Evolutionary conservation across 1,140 invertebrate genomes (phyloP).

Genomic region (Nomia melanderi): DNA sequence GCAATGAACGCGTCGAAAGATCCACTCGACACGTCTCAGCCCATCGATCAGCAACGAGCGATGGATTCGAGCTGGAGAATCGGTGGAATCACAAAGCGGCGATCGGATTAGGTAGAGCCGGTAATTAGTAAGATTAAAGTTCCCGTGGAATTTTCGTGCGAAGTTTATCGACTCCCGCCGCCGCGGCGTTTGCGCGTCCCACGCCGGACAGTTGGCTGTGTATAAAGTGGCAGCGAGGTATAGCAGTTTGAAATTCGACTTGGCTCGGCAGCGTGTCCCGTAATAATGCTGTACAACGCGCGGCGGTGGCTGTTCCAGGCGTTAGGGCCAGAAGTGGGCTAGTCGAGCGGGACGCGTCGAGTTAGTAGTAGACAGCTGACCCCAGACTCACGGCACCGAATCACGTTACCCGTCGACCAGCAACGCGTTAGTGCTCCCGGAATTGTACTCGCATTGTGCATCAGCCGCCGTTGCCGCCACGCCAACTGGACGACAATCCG

Average conservation of each 20-base stretch:
- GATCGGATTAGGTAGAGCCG: background rate
- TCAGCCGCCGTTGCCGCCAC: conserved; percentile 53
- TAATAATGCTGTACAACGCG: background rate
- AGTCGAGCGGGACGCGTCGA: conserved; percentile 61
- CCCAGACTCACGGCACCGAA: conserved; percentile 72
- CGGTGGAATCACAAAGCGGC: background rate
- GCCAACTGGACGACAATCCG: conserved; percentile 74
- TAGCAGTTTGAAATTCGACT: conserved; percentile 42
- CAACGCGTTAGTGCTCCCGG: conserved; percentile 70
- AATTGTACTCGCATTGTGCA: conserved; percentile 76
- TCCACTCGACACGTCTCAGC: background rate
- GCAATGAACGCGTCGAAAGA: too few relatives aligned
- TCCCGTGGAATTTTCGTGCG: conserved; percentile 19
- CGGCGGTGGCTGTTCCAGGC: background rate
- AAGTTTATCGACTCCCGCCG: conserved; percentile 30
- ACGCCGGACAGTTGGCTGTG: background rate
- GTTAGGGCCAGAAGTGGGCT: conserved; percentile 48
- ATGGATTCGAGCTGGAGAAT: background rate
- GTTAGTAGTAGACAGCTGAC: conserved; percentile 71
- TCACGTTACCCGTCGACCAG: conserved; percentile 75
- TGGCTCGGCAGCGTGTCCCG: conserved; percentile 23
- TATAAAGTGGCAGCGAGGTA: conserved; percentile 13
- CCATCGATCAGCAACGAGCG: background rate
- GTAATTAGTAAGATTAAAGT: conserved; percentile 37
- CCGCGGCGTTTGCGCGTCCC: background rate